Evolutionary conservation across 23 tunicate species (phyloP), one percentile per base, ranked within the genome.

Genomic region (Phallusia fumigata): DNA sequence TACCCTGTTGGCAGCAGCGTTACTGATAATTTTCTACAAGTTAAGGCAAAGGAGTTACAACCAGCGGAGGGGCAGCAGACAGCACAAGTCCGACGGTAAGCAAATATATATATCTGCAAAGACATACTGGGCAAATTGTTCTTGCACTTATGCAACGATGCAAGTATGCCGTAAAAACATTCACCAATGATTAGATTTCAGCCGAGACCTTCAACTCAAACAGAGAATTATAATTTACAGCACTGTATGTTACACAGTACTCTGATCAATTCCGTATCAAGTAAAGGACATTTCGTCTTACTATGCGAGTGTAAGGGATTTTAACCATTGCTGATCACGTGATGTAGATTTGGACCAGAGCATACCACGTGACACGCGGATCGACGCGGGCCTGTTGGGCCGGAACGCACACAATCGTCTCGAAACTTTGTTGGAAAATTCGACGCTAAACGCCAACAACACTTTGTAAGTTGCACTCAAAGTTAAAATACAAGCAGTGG

Each of bases 1-100:
- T 3, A 87, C 91, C 8, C 13, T 92, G 0, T 18, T 92, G 21
- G 97, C 97, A 32, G 97, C 91, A 0, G 36, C 77, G 19, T 32
- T 87, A 3, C 81, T 92, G 24, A 32, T 86, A 64, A 80, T 87
- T 15, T 92, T 92, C 82, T 87, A 92, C 82, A 86, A 86, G 49
- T 26, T 86, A 52, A 58, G 88, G 53, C 87, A 80, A 47, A 87
- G 65, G 53, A 92, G 80, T 32, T 79, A 82, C 69, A 58, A 58
- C 69, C 69, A 58, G 16, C 8, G 16, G 15, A 8, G 69, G 13
- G 69, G 28, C 11, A 58, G 69, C 69, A 22, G 69, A 5, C 11
- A 13, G 13, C 26, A 24, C 28, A 58, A 58, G 28, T 58, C 69
- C 11, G 69, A 6, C 8, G 69, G 69, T 58, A 58, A 24, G 69